Conservation (phyloP, 2,888 invertebrate species). For the Sminthurinus aureus region DNA sequence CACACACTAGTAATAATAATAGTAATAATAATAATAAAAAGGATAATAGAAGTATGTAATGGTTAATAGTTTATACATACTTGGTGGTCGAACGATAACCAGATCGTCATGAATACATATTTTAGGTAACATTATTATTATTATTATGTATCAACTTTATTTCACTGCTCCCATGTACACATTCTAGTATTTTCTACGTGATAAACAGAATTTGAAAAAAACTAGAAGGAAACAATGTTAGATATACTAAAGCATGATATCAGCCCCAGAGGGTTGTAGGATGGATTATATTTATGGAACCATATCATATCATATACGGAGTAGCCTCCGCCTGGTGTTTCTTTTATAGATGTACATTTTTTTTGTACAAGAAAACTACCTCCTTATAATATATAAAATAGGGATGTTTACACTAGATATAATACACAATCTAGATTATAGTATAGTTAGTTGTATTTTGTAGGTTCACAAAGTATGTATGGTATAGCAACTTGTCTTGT, state of each 20-base stretch:
- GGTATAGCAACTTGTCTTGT: not conserved
- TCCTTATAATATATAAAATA: too few species aligned
- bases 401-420: too few species aligned
- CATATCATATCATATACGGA: not conserved
- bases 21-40: conserved; percentile 27
- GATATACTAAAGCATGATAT: not conserved
- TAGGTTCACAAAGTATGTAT: not conserved
- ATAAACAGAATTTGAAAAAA: not conserved
- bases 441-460: too few species aligned
- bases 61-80: conserved; percentile 7
- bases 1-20: conserved; percentile 1
- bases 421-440: too few species aligned
- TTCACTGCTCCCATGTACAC: not conserved
- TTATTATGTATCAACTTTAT: too few species aligned
- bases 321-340: not conserved
- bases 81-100: not conserved
- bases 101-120: too few species aligned
- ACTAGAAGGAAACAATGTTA: not conserved
- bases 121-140: too few species aligned
- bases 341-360: not conserved
- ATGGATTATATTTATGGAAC: conserved; percentile 16
- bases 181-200: not conserved
- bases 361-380: too few species aligned
- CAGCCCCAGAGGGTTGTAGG: not conserved
- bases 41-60: conserved; percentile 1